phyloP scores from a whole-genome alignment of 2,113 vertebrate genomes.

The Microcebus jonahi region DNA sequence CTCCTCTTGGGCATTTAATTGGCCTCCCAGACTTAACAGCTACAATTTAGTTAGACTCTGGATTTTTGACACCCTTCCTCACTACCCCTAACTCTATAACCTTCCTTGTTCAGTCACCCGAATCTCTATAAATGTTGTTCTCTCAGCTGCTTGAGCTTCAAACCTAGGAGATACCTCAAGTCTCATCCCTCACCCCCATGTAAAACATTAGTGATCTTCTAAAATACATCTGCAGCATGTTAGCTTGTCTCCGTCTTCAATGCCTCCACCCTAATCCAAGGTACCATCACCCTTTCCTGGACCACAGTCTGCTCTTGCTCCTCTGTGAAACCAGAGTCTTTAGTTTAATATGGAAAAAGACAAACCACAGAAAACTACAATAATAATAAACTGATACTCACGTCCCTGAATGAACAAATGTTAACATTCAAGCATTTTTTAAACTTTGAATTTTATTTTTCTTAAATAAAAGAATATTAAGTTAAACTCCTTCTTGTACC shows the following conservation, averaged over 20 bases:
- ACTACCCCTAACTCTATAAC: background rate
- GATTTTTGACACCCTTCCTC: background rate
- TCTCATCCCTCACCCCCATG: background rate
- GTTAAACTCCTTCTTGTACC: background rate
- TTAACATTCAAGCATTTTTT: background rate
- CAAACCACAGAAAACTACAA: background rate
- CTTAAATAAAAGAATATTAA: background rate
- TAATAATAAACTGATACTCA: background rate
- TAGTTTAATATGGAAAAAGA: background rate
- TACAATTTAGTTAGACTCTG: background rate
- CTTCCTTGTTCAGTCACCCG: background rate
- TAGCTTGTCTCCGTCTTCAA: background rate
- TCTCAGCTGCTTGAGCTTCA: background rate
- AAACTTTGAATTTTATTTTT: background rate
- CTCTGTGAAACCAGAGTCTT: background rate
- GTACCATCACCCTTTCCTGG: background rate
- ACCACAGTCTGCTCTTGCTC: background rate
- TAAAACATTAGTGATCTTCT: background rate
- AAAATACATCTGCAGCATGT: background rate
- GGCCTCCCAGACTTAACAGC: background rate
- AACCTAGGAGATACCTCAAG: background rate
- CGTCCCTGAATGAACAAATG: background rate
- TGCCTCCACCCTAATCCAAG: background rate
- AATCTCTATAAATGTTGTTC: background rate
- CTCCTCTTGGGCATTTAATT: background rate